These are phyloP conservation scores for Callionymus lyra DNA, from an alignment of 2,113 vertebrate species.

Conservation along the genomic window DNA sequence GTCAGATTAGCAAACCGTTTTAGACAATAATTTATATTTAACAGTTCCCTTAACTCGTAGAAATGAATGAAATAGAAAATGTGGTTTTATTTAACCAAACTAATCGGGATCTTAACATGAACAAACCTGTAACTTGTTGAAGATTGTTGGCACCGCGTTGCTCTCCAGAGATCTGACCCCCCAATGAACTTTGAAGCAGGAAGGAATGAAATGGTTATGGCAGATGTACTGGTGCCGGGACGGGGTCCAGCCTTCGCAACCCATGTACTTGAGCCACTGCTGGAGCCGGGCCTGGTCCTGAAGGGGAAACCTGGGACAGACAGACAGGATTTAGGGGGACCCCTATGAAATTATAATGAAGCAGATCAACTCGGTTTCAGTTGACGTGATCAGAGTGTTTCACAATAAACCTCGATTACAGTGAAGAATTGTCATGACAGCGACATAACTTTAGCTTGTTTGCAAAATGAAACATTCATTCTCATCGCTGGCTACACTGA, in stretches of 20 bases:
- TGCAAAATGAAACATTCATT: not conserved
- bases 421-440: no score
- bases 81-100: no score
- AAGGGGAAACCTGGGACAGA: constrained; percentile 63
- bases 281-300: constrained; percentile 62
- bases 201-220: constrained; percentile 65
- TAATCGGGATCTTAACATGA: no score
- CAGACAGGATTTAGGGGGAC: not conserved
- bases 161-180: constrained; percentile 65
- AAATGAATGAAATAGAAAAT: no score
- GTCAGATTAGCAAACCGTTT: no score
- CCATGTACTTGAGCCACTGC: constrained; percentile 70
- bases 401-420: no score
- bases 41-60: no score
- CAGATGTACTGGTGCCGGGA: constrained; percentile 72
- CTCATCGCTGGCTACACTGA: no score
- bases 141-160: constrained; percentile 65
- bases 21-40: no score
- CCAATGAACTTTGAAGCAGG: constrained; percentile 69
- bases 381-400: no score
- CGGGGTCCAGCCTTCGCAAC: constrained; percentile 64
- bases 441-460: not conserved
- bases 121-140: constrained; percentile 44
- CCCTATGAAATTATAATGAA: not conserved
- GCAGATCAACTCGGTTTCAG: not conserved